phyloP scores from a whole-genome alignment of 2,797 vertebrate genomes.

The Neosilurus hyrtlii region DNA sequence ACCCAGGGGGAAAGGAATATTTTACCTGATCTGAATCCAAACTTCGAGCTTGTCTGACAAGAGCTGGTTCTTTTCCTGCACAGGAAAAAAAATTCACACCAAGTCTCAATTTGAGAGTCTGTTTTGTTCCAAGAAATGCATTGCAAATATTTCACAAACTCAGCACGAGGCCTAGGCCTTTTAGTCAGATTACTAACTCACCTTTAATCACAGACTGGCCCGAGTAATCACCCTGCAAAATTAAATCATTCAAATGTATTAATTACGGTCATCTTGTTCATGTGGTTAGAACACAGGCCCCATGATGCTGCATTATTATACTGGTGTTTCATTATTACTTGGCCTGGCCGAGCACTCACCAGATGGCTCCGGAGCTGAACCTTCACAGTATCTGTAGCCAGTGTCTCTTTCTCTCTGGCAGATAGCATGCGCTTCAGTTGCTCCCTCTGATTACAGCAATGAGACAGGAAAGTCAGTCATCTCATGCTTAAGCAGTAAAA shows the following conservation, averaged over 20 bases:
- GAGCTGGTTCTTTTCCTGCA: conserved; percentile 86
- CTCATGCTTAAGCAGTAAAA: background rate
- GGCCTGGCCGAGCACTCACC: conserved; percentile 69
- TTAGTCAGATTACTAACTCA: conserved; percentile 43
- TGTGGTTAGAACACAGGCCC: conserved; percentile 13
- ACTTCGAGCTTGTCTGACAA: conserved; percentile 81
- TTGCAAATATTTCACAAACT: background rate
- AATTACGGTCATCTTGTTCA: conserved; percentile 28
- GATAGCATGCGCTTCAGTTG: conserved; percentile 80
- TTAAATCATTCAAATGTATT: conserved; percentile 43
- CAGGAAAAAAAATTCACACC: background rate
- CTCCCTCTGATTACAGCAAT: conserved; percentile 76
- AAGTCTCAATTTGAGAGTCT: background rate
- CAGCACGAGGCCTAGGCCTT: background rate
- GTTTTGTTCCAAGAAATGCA: background rate
- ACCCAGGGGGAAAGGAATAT: background rate
- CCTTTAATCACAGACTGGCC: conserved; percentile 81
- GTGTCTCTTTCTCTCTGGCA: conserved; percentile 82
- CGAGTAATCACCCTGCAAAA: conserved; percentile 73
- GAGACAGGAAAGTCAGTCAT: background rate
- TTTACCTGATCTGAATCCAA: conserved; percentile 83
- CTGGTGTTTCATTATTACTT: conserved; percentile 11
- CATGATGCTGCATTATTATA: background rate
- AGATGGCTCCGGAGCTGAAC: conserved; percentile 84
- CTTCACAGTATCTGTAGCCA: conserved; percentile 84